phyloP scores from a whole-genome alignment of 2,113 vertebrate genomes.

The Gracilinanus agilis region DNA sequence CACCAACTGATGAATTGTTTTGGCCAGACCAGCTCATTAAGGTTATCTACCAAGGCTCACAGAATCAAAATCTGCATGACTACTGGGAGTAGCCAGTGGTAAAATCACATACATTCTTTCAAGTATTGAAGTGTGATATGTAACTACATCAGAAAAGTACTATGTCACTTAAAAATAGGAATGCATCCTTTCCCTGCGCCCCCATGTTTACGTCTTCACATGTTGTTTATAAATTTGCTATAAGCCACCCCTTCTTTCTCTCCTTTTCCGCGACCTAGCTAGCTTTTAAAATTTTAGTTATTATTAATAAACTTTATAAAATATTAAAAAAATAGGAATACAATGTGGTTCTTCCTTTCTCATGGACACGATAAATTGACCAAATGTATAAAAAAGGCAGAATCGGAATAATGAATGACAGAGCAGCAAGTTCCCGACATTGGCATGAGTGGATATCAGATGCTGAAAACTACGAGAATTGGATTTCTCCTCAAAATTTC shows the following conservation, averaged over 20 bases:
- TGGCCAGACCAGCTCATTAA: not conserved
- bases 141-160: not conserved
- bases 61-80: not conserved
- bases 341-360: not conserved
- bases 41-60: not conserved
- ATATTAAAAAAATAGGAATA: not conserved
- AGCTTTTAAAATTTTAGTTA: too few relatives aligned
- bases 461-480: not conserved
- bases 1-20: not conserved
- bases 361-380: not conserved
- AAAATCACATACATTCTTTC: not conserved
- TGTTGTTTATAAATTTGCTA: too few relatives aligned
- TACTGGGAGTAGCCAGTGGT: not conserved
- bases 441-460: not conserved
- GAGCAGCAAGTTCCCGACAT: not conserved
- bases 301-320: too few relatives aligned
- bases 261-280: too few relatives aligned
- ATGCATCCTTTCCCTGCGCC: too few relatives aligned
- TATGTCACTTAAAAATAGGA: not conserved
- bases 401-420: not conserved
- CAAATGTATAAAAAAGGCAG: not conserved
- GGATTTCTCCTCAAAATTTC: constrained; percentile 10
- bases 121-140: not conserved
- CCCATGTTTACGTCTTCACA: too few relatives aligned
- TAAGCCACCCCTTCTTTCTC: too few relatives aligned